phyloP scores from a whole-genome alignment of 2,113 vertebrate genomes.

The Vulpes ferrilata region DNA sequence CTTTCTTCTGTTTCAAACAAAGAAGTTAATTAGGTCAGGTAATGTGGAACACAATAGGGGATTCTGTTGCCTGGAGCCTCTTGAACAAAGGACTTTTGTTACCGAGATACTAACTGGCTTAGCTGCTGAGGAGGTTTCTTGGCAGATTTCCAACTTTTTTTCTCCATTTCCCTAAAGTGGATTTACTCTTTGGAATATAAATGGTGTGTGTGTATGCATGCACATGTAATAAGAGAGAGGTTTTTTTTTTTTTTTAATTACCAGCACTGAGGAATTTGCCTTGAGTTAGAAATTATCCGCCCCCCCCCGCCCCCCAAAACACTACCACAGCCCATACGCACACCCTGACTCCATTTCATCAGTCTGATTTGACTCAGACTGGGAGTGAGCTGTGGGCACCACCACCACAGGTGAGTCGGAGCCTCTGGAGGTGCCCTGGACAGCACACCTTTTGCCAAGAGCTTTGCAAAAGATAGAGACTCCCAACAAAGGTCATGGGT shows the following conservation, averaged over 20 bases:
- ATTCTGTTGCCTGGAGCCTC: slow-evolving; percentile 19
- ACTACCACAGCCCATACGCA: rapidly evolving
- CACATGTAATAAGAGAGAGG: not conserved
- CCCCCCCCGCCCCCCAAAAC: rapidly evolving
- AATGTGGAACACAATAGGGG: not conserved
- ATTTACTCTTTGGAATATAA: slow-evolving; percentile 16
- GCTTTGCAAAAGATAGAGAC: not conserved
- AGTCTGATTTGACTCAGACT: not conserved
- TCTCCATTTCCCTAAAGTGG: not conserved
- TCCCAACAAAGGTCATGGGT: not conserved
- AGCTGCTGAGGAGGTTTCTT: not conserved
- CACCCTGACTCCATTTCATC: not conserved
- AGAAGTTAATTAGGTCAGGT: slow-evolving; percentile 72
- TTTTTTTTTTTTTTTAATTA: not conserved
- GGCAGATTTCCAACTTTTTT: not conserved
- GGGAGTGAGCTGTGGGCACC: not conserved
- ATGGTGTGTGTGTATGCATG: not conserved
- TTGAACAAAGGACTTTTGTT: slow-evolving; percentile 68
- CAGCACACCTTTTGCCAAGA: not conserved
- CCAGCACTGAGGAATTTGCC: not conserved
- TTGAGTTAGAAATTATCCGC: not conserved
- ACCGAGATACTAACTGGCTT: slow-evolving; percentile 11
- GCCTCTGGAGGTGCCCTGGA: not conserved
- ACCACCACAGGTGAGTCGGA: not conserved
- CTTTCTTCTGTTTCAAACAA: slow-evolving; percentile 62